These are phyloP conservation scores for Temnothorax longispinosus DNA, from an alignment of 1,140 invertebrate species.

Conservation along the genomic window DNA sequence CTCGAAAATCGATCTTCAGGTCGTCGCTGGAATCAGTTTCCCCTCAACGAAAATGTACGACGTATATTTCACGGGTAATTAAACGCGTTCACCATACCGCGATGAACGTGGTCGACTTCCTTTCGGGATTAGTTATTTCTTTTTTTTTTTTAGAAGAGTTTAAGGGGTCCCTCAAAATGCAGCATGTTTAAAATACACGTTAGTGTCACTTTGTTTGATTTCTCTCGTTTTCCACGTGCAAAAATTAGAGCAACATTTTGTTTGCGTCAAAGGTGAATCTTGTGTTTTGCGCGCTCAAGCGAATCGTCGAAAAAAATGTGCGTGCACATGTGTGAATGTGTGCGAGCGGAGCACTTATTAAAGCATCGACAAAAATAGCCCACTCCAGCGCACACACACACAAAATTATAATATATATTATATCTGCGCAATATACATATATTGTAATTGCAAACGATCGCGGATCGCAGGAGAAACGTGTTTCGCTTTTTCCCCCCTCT, in stretches of 20 bases:
- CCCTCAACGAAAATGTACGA: background rate
- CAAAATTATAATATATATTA: background rate
- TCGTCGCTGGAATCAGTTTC: background rate
- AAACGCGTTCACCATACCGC: background rate
- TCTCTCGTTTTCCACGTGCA: background rate
- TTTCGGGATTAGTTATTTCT: background rate
- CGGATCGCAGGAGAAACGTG: background rate
- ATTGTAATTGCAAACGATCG: background rate
- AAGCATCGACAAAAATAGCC: background rate
- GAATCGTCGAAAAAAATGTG: background rate
- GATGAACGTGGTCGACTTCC: background rate
- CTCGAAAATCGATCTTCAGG: background rate
- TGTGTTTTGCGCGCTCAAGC: background rate
- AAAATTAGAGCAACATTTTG: background rate
- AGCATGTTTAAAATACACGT: background rate
- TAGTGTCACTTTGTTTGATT: background rate
- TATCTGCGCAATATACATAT: background rate
- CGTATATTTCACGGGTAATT: background rate
- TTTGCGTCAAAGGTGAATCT: background rate
- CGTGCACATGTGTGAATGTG: background rate
- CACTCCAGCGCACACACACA: background rate
- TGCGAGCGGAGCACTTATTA: background rate
- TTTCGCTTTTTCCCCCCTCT: background rate
- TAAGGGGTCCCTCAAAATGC: no score
- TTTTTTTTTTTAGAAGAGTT: background rate